Evolutionary conservation across 2,888 invertebrate species (phyloP), one percentile per base, ranked within the genome.

Genomic region (Drosophila subsilvestris): DNA sequence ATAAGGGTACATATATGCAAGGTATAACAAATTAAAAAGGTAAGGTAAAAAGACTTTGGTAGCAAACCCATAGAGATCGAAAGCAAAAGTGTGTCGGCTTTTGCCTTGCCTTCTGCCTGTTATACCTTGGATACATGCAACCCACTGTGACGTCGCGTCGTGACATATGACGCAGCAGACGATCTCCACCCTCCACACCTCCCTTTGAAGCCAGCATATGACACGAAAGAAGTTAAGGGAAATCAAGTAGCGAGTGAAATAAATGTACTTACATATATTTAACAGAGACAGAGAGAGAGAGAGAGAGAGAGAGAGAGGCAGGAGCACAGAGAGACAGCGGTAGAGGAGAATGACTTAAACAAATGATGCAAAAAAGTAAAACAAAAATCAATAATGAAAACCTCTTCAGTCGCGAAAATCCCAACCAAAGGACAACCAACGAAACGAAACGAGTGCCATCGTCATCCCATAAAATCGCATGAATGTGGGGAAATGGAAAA

Each of bases 341-440:
- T 5, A 14, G 17, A n/a, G 22, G 17, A n/a, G 22, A 14, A 25
- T 32, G 25, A 37, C 7, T 37, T 37, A 6, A 37, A 37, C 37
- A 37, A n/a, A 37, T 7, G n/a, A 37, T n/a, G 37, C 37, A 53
- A 45, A 65, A 58, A 68, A 66, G 60, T 66, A 63, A 48, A 3
- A 72, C 69, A 62, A 74, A 79, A 85, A 83, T 86, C 83, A 83
- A 83, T 83, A 83, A 75, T 76, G 75, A 27, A 74, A 66, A 60
- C 47, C 63, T 56, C 50, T 68, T 60, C 51, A 59, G 63, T 71
- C 63, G 37, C 37, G 14, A 37, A 37, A 2, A 7, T 0, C 37
- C 37, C 12, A 27, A 27, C 27, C 27, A 27, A 27, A 27, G 27
- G 27, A 67, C 60, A 66, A 56, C 47, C 53, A 25, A 17, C 12